A percentile compares a stretch with the other conserved stretches of the same genome.
Evolutionary conservation across 2,113 vertebrate species (phyloP).

Genomic region (Edolisoma coerulescens): DNA sequence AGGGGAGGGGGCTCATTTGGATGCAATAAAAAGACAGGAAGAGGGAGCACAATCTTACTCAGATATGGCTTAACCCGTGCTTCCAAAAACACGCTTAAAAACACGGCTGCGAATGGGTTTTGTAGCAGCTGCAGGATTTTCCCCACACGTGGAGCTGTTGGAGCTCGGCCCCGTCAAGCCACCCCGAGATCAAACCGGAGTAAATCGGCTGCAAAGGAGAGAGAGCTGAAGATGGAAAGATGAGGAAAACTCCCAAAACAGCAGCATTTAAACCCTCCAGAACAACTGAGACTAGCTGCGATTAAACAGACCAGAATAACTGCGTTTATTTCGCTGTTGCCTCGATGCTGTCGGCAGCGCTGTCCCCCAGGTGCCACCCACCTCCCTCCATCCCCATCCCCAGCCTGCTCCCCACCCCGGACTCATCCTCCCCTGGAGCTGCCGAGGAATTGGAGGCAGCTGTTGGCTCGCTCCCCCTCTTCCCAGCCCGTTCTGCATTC

Average conservation of each 20-base stretch:
- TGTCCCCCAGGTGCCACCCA: neutral
- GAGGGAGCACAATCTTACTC: neutral
- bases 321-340: neutral
- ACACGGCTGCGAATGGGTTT: accelerated
- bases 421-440: neutral
- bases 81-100: neutral
- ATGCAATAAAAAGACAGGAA: neutral
- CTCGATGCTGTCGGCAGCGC: neutral
- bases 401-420: neutral
- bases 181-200: accelerated
- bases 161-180: neutral
- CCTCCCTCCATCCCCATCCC: neutral
- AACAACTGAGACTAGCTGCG: too few species aligned
- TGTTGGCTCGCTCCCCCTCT: neutral
- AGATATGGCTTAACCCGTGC: neutral
- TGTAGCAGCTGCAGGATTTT: neutral
- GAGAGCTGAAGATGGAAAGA: neutral
- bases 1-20: neutral
- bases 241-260: neutral
- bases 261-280: neutral
- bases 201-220: neutral
- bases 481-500: neutral
- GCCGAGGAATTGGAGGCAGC: neutral
- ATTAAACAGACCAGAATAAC: neutral
- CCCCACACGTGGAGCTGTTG: neutral